Evolutionary conservation across 2,888 invertebrate genomes (phyloP).

Genomic region (Scaptomyza flava): DNA sequence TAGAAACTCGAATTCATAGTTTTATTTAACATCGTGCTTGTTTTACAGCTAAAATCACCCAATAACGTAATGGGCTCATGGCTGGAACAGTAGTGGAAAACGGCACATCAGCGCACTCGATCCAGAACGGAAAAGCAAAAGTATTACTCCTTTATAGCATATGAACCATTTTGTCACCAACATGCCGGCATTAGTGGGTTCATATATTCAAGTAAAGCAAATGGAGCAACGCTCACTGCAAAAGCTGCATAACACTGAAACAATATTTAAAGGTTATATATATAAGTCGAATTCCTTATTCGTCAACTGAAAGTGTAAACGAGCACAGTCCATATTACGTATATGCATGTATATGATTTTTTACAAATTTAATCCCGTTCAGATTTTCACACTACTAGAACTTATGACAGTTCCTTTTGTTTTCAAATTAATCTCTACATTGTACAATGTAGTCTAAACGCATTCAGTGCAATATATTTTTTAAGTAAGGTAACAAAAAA

Average conservation of each 20-base stretch:
- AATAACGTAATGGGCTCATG: conserved; percentile 91
- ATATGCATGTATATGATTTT: conserved; percentile 3
- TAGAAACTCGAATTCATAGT: neutral
- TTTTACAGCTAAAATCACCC: conserved; percentile 87
- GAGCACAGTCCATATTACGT: conserved; percentile 28
- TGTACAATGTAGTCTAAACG: conserved; percentile 33
- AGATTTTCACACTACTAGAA: conserved; percentile 23
- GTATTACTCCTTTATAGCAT: conserved; percentile 36
- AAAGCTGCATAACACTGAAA: conserved; percentile 37
- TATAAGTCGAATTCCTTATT: conserved; percentile 54
- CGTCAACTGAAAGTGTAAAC: conserved; percentile 57
- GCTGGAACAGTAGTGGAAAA: conserved; percentile 89
- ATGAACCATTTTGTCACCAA: conserved; percentile 32
- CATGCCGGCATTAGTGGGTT: conserved; percentile 34
- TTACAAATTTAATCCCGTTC: conserved; percentile 35
- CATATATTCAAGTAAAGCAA: conserved; percentile 43
- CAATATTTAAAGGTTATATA: conserved; percentile 43
- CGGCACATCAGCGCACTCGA: conserved; percentile 15
- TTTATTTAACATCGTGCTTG: conserved; percentile 8
- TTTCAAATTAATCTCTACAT: conserved; percentile 35
- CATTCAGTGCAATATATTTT: conserved; percentile 51
- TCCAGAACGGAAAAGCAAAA: conserved; percentile 7
- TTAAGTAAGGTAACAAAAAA: conserved; percentile 1
- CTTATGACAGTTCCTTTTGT: conserved; percentile 55
- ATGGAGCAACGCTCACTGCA: conserved; percentile 27